phyloP scores from a whole-genome alignment of 2,113 vertebrate species.

The Petromus typicus region DNA sequence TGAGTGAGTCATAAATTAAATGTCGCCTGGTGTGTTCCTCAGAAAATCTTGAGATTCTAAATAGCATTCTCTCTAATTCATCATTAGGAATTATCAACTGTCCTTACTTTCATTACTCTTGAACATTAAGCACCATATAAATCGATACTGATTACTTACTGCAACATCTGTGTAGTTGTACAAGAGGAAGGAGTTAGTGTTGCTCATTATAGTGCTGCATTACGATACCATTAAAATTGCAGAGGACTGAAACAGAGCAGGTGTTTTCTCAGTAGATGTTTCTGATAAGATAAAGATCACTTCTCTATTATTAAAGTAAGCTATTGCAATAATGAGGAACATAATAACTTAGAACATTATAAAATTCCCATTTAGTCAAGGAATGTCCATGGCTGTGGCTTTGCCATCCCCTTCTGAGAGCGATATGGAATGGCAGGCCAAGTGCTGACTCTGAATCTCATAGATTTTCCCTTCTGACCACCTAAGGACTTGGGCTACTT shows the following conservation, averaged over 20 bases:
- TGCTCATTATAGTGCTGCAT: not conserved
- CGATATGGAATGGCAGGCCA: not conserved
- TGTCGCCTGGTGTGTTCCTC: not conserved
- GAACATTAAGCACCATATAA: not conserved
- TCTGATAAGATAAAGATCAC: not conserved
- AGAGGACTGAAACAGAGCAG: constrained; percentile 13
- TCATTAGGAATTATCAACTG: not conserved
- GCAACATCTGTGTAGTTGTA: not conserved
- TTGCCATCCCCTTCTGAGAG: not conserved
- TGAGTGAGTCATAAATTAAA: not conserved
- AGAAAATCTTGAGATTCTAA: constrained; percentile 19
- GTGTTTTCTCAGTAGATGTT: constrained; percentile 54
- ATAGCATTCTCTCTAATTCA: not conserved
- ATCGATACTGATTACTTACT: not conserved
- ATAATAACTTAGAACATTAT: not conserved
- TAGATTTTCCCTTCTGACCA: not conserved
- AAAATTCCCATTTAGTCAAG: not conserved
- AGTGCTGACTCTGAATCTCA: not conserved
- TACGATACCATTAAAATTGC: not conserved
- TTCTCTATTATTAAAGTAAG: not conserved
- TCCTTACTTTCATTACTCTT: not conserved
- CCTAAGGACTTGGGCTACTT: not conserved
- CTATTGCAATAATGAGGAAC: not conserved
- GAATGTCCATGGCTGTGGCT: not conserved
- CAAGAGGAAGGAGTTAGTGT: not conserved